Conservation (phyloP, 2,797 vertebrate genomes). For the Simalia tracyae region DNA sequence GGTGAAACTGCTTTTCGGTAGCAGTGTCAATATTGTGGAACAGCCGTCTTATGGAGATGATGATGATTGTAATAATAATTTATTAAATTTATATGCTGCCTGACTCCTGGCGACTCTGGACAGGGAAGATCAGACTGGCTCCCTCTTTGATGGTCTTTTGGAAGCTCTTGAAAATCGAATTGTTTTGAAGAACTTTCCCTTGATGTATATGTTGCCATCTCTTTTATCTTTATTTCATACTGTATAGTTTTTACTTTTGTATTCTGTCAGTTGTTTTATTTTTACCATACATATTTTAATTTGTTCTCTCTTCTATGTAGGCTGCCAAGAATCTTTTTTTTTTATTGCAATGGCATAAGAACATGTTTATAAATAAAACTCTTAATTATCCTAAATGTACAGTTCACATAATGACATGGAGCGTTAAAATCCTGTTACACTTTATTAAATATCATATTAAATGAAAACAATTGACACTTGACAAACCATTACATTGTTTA, state of each 20-base stretch:
- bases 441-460: constrained; percentile 93
- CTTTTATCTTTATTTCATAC: neutral
- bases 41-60: neutral
- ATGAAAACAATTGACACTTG: constrained; percentile 92
- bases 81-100: neutral
- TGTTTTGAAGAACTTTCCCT: neutral
- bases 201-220: neutral
- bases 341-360: neutral
- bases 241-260: neutral
- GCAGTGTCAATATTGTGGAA: neutral
- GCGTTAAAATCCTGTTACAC: constrained; percentile 73
- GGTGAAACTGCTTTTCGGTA: neutral
- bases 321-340: neutral
- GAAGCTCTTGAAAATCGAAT: neutral
- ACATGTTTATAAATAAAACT: neutral
- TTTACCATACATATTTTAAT: neutral
- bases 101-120: neutral
- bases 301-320: neutral
- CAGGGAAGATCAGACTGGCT: neutral
- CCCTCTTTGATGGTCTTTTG: neutral
- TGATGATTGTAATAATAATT: neutral
- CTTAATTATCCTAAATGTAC: constrained; percentile 10
- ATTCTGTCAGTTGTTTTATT: neutral
- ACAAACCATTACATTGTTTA: constrained; percentile 93
- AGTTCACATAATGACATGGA: constrained; percentile 38